Evolutionary conservation across 1,140 invertebrate species (phyloP).

Genomic region (Euwallacea similis): DNA sequence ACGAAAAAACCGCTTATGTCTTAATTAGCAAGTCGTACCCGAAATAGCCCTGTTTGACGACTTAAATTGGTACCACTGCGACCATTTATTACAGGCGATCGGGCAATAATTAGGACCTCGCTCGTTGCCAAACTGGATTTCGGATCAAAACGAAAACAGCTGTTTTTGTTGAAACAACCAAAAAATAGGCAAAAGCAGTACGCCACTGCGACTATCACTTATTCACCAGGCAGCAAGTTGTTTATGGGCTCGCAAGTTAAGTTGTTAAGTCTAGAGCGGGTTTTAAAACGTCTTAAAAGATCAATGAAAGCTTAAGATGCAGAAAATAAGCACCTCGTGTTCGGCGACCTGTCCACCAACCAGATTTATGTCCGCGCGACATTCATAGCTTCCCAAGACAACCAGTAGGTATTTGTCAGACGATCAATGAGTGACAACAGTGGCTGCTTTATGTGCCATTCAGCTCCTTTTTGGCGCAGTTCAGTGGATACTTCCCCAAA

Average conservation of each 20-base stretch:
- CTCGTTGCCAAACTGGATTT: not conserved
- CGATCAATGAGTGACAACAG: no score
- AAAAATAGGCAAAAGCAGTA: no score
- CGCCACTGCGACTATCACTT: no score
- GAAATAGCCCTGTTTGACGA: not conserved
- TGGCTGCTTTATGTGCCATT: no score
- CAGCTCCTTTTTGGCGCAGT: no score
- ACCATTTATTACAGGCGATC: not conserved
- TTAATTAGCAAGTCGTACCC: slow-evolving; percentile 5
- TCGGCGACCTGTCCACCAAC: not conserved
- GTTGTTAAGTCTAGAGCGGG: no score
- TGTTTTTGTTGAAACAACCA: no score
- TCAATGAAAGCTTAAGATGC: not conserved
- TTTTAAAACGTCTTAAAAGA: not conserved
- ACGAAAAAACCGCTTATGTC: not conserved
- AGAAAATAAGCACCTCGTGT: not conserved
- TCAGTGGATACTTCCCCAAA: no score
- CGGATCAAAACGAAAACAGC: not conserved
- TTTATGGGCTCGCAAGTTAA: no score
- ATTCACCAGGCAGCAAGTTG: no score
- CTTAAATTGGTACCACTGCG: not conserved
- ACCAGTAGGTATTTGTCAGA: no score
- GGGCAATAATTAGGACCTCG: not conserved
- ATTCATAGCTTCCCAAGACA: not conserved
- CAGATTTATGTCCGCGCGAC: not conserved